A percentile compares a stretch with the other conserved stretches of the same genome.
Evolutionary conservation across 2,113 vertebrate species (phyloP).

Genomic region (Redunca redunca): DNA sequence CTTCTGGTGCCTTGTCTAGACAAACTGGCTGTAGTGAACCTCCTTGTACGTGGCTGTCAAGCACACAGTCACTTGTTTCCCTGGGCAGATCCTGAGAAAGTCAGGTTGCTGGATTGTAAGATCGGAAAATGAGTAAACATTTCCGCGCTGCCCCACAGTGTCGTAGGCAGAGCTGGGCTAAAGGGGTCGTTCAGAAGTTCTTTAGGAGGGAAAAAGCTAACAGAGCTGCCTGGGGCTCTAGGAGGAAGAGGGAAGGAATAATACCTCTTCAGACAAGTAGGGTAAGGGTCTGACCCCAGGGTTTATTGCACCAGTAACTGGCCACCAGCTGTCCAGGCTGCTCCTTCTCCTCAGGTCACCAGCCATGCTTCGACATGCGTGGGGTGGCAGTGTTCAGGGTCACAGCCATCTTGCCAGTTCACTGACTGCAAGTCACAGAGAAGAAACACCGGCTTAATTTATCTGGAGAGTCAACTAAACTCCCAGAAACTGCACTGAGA

Average conservation of each 20-base stretch:
- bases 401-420: not conserved
- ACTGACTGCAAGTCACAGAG: not conserved
- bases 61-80: not conserved
- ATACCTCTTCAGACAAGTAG: not conserved
- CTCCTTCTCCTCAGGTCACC: not conserved
- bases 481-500: not conserved
- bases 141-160: not conserved
- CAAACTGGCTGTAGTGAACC: not conserved
- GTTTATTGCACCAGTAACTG: accelerated
- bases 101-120: not conserved
- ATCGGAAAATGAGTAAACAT: not conserved
- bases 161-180: not conserved
- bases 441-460: not conserved
- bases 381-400: too few relatives aligned
- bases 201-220: not conserved
- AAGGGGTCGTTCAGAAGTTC: not conserved
- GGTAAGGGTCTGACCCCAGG: not conserved
- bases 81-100: not conserved
- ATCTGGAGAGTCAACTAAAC: not conserved
- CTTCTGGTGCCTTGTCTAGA: not conserved
- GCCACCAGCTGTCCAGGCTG: not conserved
- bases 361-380: not conserved
- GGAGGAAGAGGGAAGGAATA: not conserved
- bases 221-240: not conserved
- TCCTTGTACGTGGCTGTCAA: accelerated